Evolutionary conservation across 2,888 invertebrate genomes (phyloP).

Genomic region (Eumerus sabulonum): DNA sequence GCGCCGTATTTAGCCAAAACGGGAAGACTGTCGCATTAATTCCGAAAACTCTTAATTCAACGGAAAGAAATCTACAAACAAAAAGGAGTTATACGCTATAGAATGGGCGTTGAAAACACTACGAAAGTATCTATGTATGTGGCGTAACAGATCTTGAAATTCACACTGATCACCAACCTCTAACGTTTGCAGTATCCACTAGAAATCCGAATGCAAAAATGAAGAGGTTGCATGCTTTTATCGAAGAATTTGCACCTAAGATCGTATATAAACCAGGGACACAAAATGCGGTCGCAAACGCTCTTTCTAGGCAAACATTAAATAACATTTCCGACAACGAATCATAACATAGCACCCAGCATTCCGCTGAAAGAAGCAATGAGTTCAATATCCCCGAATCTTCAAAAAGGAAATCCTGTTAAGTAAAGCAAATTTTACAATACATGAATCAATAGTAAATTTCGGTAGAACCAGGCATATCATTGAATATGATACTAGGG

Average conservation of each 20-base stretch:
- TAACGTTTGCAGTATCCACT: constrained; percentile 48
- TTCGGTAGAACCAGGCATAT: constrained; percentile 35
- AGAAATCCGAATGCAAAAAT: constrained; percentile 73
- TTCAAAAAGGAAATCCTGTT: constrained; percentile 37
- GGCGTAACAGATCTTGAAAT: too few relatives aligned
- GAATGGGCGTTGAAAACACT: too few relatives aligned
- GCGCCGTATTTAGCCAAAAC: too few relatives aligned
- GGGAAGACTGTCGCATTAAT: too few relatives aligned
- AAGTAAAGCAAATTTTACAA: constrained; percentile 1
- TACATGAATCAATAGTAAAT: constrained; percentile 24
- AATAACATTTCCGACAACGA: constrained; percentile 1
- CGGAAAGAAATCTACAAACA: too few relatives aligned
- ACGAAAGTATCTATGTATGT: too few relatives aligned
- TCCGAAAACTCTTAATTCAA: too few relatives aligned
- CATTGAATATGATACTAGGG: constrained; percentile 34
- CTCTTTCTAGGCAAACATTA: constrained; percentile 36
- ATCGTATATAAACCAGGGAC: constrained; percentile 65
- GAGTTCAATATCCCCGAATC: constrained; percentile 6
- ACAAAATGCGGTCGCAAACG: constrained; percentile 35
- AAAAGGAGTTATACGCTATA: too few relatives aligned
- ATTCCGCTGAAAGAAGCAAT: neutral
- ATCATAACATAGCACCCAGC: neutral
- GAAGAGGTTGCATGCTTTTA: constrained; percentile 74
- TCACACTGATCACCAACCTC: constrained; percentile 62
- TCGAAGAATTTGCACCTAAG: constrained; percentile 71